These are phyloP conservation scores for Oscheius sp. DNA, from an alignment of 2,888 invertebrate species.

Conservation along the genomic window DNA sequence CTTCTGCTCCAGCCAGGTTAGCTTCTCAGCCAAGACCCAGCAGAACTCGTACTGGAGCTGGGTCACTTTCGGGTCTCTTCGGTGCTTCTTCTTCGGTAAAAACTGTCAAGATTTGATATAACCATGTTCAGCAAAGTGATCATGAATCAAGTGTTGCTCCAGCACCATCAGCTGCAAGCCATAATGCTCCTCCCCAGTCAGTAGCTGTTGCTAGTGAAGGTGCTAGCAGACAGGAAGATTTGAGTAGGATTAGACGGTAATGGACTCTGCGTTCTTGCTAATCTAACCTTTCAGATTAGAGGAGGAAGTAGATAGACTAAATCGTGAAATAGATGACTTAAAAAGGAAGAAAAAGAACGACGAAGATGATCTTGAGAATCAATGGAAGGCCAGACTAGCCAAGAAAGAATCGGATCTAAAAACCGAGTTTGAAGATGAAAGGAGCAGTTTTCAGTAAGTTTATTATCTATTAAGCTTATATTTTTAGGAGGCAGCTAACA, in stretches of 20 bases:
- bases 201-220: background rate
- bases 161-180: background rate
- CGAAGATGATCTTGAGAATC: constrained; percentile 35
- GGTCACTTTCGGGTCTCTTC: constrained; percentile 15
- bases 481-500: constrained; percentile 42
- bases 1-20: background rate
- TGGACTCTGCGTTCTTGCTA: background rate
- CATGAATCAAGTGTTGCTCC: constrained; percentile 8
- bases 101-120: background rate
- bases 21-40: constrained; percentile 2
- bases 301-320: constrained; percentile 32
- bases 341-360: constrained; percentile 33
- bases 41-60: background rate
- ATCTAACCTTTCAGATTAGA: constrained; percentile 21
- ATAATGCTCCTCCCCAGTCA: background rate
- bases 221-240: constrained; percentile 16
- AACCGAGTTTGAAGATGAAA: constrained; percentile 18
- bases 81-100: constrained; percentile 8
- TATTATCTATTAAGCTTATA: background rate
- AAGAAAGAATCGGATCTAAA: constrained; percentile 25
- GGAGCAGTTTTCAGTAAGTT: constrained; percentile 19
- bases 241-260: constrained; percentile 6
- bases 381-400: constrained; percentile 23
- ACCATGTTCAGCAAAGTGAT: constrained; percentile 18
- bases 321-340: constrained; percentile 36